Base-by-base conservation (phyloP, 2,888 invertebrate genomes). In the Eubasilissa splendida region DNA sequence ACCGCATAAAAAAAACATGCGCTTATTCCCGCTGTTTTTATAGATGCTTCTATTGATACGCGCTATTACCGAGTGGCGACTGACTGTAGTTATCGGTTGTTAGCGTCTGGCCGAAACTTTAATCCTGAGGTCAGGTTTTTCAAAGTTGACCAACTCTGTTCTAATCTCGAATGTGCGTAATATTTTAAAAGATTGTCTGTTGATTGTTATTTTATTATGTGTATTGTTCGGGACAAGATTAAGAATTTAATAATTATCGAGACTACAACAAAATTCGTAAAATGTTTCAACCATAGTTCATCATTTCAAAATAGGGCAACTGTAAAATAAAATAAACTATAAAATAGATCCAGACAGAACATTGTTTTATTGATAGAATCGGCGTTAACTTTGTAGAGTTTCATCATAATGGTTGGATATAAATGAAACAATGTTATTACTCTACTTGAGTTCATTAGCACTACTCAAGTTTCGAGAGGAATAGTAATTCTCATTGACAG, bases 91-190 rank as follows among this genome's bases (percentile, higher is more conserved):
- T 31, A 31, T 63, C 33, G 5, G 63, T 33, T 33, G 31, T 12
- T 42, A 63, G 33, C 63, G 42, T 63, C 63, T 63, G 63, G 63
- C 63, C 63, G 63, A 42, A 63, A 63, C 63, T 63, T 63, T 42
- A 63, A 33, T 63, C 63, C 63, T 63, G 63, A 42, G 12, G 31
- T 10, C 63, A 63, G 31, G 63, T 42, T 42, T 42, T 42, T 42
- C 42, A 42, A 42, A n/a, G 63, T 12, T 11, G 63, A 63, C 63
- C 10, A 7, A 10, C 33, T 12, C 7, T 7, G n/a, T 63, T 12
- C 11, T 8, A 22, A 14, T 10, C 31, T 31, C 22, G 9, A 9
- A 59, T 22, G 31, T 14, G 9, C 10, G 60, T 22, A 33, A 5
- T 33, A 31, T 63, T 22, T 33, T 4, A 63, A 63, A 63, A 63